These are phyloP conservation scores for Rhizoglyphus robini DNA, from an alignment of 1,140 invertebrate species.

Conservation along the genomic window DNA sequence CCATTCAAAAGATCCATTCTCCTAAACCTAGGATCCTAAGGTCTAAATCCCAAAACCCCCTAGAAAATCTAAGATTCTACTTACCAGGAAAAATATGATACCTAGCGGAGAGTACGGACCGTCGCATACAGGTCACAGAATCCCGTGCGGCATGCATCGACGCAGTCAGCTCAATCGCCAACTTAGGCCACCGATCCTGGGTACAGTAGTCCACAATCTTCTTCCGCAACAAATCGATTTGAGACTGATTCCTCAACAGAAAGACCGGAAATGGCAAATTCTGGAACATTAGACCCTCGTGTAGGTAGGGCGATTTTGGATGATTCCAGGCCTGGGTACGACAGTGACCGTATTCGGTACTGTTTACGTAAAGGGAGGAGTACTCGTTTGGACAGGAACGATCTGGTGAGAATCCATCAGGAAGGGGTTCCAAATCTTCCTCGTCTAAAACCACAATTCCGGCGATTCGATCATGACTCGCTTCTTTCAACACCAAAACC, in stretches of 20 bases:
- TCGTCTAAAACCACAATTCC: constrained; percentile 32
- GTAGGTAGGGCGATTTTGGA: constrained; percentile 27
- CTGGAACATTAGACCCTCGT: constrained; percentile 45
- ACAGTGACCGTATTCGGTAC: constrained; percentile 24
- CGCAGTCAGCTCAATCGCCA: constrained; percentile 64
- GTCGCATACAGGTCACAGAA: constrained; percentile 60
- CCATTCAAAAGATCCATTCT: too few species aligned
- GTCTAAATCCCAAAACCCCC: too few species aligned
- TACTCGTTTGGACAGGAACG: constrained; percentile 66
- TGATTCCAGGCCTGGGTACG: constrained; percentile 50
- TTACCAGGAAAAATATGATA: not conserved
- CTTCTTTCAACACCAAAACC: not conserved
- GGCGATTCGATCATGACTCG: not conserved
- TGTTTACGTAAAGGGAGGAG: constrained; percentile 37
- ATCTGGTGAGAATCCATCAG: constrained; percentile 47
- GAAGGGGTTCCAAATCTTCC: constrained; percentile 27
- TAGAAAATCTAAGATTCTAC: too few species aligned
- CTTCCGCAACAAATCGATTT: constrained; percentile 23
- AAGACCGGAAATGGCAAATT: constrained; percentile 49
- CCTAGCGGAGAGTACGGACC: constrained; percentile 24
- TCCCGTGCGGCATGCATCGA: constrained; percentile 78
- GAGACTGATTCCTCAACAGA: constrained; percentile 32
- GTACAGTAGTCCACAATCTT: constrained; percentile 10
- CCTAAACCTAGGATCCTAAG: too few species aligned
- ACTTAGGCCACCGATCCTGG: constrained; percentile 49